Evolutionary conservation across 2,797 vertebrate genomes (phyloP), one percentile per base, ranked within the genome.

Genomic region (Coilia nasus): DNA sequence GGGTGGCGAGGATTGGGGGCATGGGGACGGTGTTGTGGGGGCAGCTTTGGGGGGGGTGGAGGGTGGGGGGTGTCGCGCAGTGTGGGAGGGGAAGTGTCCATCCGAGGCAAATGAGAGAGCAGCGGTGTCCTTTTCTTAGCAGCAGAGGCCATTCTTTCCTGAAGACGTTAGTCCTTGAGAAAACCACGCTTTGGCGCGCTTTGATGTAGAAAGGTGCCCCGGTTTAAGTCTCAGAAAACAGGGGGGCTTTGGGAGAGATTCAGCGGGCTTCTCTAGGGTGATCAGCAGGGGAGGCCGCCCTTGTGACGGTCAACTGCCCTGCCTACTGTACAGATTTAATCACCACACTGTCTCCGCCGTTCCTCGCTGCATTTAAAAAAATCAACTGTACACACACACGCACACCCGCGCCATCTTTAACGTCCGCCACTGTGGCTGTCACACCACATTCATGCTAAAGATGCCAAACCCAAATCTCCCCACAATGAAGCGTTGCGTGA

Each of bases 101-200:
- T 83, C 90, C 88, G 84, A 92, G 88, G 90, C 92, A 94, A 95
- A 95, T 95, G 92, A 95, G 92, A 95, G 92, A 93, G 91, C 93
- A 94, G 93, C 93, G 93, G 93, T 94, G 93, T 93, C 92, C 91
- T 87, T 90, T 93, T 94, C 92, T 94, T 92, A 94, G 94, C 92
- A 94, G 94, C 92, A 92, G 93, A 95, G 93, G 94, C 94, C 93
- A 95, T 95, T 95, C 94, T 95, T 94, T 94, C 93, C 93, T 92
- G 89, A 90, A 95, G 93, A 93, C 92, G 90, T 91, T 92, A 91
- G 93, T 94, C 93, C 93, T 93, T 93, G 91, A 94, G 94, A 94
- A 87, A 87, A 54, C 60, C 90, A 88, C 82, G 84, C 90, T 91
- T 89, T 87, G 89, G 87, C 78, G 71, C 35, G 92, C 95, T 95